These are phyloP conservation scores for Corella eumyota DNA, from an alignment of 23 tunicate genomes.

Conservation along the genomic window DNA sequence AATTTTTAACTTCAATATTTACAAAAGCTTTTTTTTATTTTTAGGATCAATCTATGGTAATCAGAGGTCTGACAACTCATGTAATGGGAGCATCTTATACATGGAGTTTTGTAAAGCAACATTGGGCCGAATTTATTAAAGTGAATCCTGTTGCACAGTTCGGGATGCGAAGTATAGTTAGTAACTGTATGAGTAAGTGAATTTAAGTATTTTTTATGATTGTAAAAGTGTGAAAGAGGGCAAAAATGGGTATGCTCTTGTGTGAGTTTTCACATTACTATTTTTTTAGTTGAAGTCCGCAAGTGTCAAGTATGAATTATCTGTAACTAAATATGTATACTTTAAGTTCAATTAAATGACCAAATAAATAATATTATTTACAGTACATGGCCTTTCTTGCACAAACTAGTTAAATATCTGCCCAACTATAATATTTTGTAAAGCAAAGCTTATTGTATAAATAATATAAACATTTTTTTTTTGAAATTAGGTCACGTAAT, in stretches of 20 bases:
- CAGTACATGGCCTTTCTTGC: neutral
- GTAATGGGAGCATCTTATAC: constrained; percentile 39
- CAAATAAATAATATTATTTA: neutral
- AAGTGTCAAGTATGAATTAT: too few relatives aligned
- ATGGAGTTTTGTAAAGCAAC: constrained; percentile 55
- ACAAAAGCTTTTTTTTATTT: too few relatives aligned
- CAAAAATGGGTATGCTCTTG: neutral
- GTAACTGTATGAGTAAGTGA: constrained; percentile 22
- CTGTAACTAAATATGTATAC: too few relatives aligned
- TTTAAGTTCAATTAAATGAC: neutral
- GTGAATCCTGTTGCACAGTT: constrained; percentile 18
- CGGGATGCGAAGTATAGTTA: constrained; percentile 18
- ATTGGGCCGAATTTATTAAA: constrained; percentile 44
- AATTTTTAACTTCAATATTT: neutral
- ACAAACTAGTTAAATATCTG: too few relatives aligned
- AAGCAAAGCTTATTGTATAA: too few relatives aligned
- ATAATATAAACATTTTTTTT: neutral
- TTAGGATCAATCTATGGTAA: constrained; percentile 19
- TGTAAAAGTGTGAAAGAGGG: neutral
- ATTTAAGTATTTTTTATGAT: neutral
- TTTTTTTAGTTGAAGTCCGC: too few relatives aligned
- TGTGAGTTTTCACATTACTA: too few relatives aligned
- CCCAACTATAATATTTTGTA: too few relatives aligned
- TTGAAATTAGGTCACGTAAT: constrained; percentile 13
- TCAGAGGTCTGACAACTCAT: constrained; percentile 8